A percentile compares a stretch with the other conserved stretches of the same genome.
Evolutionary conservation across 2,797 vertebrate species (phyloP).

Genomic region (Helarctos malayanus): DNA sequence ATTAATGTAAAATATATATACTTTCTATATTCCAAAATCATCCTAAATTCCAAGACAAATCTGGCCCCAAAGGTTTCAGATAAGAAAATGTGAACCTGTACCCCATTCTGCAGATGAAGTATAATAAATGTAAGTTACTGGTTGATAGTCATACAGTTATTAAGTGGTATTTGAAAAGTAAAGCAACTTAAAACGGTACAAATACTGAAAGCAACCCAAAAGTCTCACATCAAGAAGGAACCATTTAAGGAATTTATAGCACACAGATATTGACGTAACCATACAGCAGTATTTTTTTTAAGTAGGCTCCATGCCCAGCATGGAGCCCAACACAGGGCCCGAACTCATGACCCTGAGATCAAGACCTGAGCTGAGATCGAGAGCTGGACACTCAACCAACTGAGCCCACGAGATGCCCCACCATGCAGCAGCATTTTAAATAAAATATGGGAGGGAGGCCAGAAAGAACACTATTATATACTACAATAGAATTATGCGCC

Average conservation of each 20-base stretch:
- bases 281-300: neutral
- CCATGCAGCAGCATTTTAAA: neutral
- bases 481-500: neutral
- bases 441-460: neutral
- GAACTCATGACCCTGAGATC: no score
- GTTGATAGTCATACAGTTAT: neutral
- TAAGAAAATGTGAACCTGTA: neutral
- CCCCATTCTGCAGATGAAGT: neutral
- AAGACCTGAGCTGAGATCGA: no score
- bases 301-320: no score
- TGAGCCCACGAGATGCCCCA: no score
- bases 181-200: neutral
- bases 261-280: neutral
- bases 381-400: no score
- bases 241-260: neutral
- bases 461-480: neutral
- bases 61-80: neutral
- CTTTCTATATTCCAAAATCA: neutral
- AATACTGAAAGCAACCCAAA: neutral
- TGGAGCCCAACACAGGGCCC: no score
- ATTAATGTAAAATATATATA: conserved; percentile 6
- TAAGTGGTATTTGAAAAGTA: conserved; percentile 24
- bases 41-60: conserved; percentile 14
- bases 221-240: conserved; percentile 10
- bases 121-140: neutral